Evolutionary conservation across 2,113 vertebrate genomes (phyloP), one percentile per base, ranked within the genome.

Genomic region (Cephalopholis sonnerati): DNA sequence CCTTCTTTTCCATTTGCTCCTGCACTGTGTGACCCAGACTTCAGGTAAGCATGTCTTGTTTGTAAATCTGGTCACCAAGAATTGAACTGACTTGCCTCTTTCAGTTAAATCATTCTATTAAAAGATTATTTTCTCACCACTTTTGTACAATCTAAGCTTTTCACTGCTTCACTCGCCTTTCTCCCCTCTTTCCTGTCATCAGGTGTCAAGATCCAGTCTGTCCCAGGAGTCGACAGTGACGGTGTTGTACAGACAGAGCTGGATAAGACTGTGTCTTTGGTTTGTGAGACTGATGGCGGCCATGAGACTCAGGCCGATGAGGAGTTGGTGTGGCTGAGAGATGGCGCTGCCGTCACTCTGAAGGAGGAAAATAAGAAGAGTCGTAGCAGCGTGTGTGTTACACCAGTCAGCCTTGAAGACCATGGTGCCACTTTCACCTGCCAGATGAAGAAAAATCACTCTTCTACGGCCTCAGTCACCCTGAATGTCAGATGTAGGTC

Each of bases 401-500:
- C 81, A 9, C 94, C 95, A 0, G 73, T 94, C 22, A 84, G 82
- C 68, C 7, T 70, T 69, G 77, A 88, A 0, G 96, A 96, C 63
- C 67, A 95, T 1, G 86, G 69, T 0, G 94, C 83, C 70, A 92
- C 66, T 13, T 96, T 96, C 81, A 94, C 87, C 72, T 96, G 96
- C 77, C 86, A 89, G 73, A 79, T 92, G 22, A 74, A 68, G 8
- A 67, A 53, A 8, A 87, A 95, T 11, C 10, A 71, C 25, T 89
- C 89, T 16, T 11, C 64, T 1, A 90, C 64, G 0, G 77, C 64
- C 41, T 95, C 95, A 0, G 84, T 95, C 55, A 90, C 93, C 16
- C 91, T 96, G 41, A 66, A 94, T 8, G 94, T 96, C 88, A 91
- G 67, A 65, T 95, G 96, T 96, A 68, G 95, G 96, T 94, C 76